Evolutionary conservation across 2,113 vertebrate species (phyloP), one percentile per base, ranked within the genome.

Genomic region (Alouatta palliata): DNA sequence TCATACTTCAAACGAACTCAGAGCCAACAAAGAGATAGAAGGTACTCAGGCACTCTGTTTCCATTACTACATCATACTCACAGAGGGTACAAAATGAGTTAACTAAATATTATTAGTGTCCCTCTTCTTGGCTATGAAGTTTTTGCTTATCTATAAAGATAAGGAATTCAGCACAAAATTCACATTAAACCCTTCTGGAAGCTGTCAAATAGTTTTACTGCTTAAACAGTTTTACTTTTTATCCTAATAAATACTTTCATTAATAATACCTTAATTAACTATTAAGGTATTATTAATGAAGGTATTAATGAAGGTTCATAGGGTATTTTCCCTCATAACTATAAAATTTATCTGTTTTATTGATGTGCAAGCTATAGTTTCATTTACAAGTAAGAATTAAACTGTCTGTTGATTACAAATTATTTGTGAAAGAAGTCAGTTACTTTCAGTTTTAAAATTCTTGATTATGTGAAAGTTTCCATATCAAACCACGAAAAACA

Each of bases 401-500:
- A 9, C 19, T 87, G 54, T 92, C 20, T 75, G 35, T 10, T 93
- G 27, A 80, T 20, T 82, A 40, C 17, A 61, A 87, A 91, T 66
- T 94, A 93, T 61, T 19, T 94, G 30, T 90, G 87, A 83, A 95
- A 96, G 43, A 43, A 82, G 30, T 84, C 40, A 87, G 64, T 66
- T 87, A 96, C 47, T 84, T 88, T 86, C 17, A 43, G 45, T 64
- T 94, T 91, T 75, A 83, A 94, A 95, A 82, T 91, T 20, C 8
- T 21, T 96, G 5, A 25, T 80, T 96, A 85, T 17, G 10, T 77
- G 35, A 93, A 9, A 82, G 25, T 81, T 87, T 95, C 32, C 8
- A 0, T 49, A 92, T 81, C 43, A 94, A 86, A 82, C 70, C 66
- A 91, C 75, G 12, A 97, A 95, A 75, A 97, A 68, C 3, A 90